Conservation (phyloP, 1,140 invertebrate genomes). For the Neotoxoptera formosana region DNA sequence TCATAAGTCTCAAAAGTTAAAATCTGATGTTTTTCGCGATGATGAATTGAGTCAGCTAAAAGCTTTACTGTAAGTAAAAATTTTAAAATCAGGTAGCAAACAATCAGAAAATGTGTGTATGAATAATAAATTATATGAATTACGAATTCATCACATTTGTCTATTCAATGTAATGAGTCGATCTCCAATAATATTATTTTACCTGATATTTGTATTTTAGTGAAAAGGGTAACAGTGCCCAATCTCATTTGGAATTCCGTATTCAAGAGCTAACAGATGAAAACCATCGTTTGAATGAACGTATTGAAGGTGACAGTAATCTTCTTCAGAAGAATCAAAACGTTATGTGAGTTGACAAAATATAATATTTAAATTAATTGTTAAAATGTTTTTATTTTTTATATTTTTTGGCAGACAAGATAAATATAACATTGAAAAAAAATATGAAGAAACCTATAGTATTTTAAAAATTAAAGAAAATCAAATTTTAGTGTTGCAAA, state of each 20-base stretch:
- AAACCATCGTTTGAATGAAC: conserved; percentile 51
- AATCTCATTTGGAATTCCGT: conserved; percentile 45
- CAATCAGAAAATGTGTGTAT: not conserved
- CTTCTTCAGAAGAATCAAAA: not conserved
- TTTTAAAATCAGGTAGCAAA: not conserved
- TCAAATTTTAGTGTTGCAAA: conserved; percentile 53
- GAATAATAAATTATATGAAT: not conserved
- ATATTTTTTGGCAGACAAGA: conserved; percentile 33
- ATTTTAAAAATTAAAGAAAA: conserved; percentile 54
- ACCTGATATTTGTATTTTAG: not conserved
- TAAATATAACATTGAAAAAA: conserved; percentile 18
- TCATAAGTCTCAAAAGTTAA: not conserved
- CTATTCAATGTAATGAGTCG: not conserved
- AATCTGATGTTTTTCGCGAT: not conserved
- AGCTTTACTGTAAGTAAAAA: conserved; percentile 28
- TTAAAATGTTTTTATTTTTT: not conserved
- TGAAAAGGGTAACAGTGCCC: not conserved
- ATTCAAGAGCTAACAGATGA: conserved; percentile 53
- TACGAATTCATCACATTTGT: not conserved
- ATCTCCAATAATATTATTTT: not conserved
- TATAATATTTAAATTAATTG: not conserved
- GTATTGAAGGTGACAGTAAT: not conserved
- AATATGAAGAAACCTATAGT: conserved; percentile 52
- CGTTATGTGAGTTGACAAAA: not conserved
- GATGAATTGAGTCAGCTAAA: conserved; percentile 30